A percentile compares a stretch with the other conserved stretches of the same genome.
Conservation (phyloP, 1,140 invertebrate species). For the Phocides pigmalion region DNA sequence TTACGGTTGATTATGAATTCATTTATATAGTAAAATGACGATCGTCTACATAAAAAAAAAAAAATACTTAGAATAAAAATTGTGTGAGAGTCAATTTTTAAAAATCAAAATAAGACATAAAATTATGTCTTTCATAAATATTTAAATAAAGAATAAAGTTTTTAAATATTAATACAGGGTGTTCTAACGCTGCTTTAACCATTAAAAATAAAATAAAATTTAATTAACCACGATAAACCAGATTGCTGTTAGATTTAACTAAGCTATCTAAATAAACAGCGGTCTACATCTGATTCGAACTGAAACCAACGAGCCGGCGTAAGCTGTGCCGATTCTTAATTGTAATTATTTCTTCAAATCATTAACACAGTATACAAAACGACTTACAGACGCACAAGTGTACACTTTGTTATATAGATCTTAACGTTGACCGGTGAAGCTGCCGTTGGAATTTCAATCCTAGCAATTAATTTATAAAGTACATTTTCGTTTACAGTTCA, state of each 20-base stretch:
- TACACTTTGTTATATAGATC: conserved; percentile 32
- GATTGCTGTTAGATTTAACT: neutral
- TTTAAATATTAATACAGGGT: too few species aligned
- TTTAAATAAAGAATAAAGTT: too few species aligned
- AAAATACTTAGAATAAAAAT: too few species aligned
- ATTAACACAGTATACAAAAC: conserved; percentile 41
- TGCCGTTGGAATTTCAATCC: conserved; percentile 8
- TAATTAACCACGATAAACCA: neutral
- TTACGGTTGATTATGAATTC: too few species aligned
- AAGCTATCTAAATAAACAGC: conserved; percentile 14
- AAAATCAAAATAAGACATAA: too few species aligned
- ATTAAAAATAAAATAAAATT: too few species aligned
- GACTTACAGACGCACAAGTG: conserved; percentile 23
- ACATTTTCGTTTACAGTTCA: conserved; percentile 8
- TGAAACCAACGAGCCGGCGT: conserved; percentile 43
- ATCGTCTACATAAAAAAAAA: too few species aligned
- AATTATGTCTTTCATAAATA: too few species aligned
- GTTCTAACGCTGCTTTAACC: too few species aligned
- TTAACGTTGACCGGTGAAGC: conserved; percentile 10
- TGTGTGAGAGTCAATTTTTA: too few species aligned
- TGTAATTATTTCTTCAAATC: conserved; percentile 58
- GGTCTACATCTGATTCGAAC: conserved; percentile 35
- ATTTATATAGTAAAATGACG: too few species aligned
- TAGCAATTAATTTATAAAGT: neutral
- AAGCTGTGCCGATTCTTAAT: conserved; percentile 51